Percentiles rank a stretch among this genome's conserved stretches.
Evolutionary conservation across 2,797 vertebrate species (phyloP).

Genomic region (Cynopterus sphinx): DNA sequence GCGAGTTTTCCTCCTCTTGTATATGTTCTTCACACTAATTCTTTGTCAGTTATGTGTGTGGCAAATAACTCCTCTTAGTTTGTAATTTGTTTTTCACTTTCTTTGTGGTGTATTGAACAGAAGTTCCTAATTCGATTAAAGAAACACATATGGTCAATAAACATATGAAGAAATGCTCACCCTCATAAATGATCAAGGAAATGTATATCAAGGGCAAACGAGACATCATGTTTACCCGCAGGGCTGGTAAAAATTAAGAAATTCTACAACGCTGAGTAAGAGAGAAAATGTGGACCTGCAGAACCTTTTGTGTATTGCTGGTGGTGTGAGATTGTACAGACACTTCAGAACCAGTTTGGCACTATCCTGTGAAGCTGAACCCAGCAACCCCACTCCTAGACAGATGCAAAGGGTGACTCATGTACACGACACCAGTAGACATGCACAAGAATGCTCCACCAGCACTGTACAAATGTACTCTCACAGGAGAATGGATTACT

Average conservation of each 20-base stretch:
- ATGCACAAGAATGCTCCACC: background rate
- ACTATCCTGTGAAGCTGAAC: background rate
- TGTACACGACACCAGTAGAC: background rate
- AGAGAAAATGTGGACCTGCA: background rate
- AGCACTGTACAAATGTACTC: background rate
- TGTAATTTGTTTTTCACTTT: conserved; percentile 7
- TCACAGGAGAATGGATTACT: background rate
- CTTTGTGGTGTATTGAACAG: conserved; percentile 21
- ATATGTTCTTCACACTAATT: background rate
- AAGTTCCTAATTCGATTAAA: conserved; percentile 43
- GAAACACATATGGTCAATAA: conserved; percentile 35
- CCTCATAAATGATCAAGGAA: conserved; percentile 13
- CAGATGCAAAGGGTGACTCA: background rate
- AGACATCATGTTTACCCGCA: background rate
- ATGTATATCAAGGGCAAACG: background rate
- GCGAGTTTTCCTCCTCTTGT: background rate
- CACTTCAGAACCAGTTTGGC: background rate
- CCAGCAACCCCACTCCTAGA: background rate
- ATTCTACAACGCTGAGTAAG: background rate
- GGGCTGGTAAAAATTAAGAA: background rate
- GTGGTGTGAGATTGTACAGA: background rate
- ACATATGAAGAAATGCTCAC: background rate
- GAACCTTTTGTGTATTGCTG: background rate
- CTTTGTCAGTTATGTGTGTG: background rate
- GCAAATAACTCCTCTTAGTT: background rate